Evolutionary conservation across 2,888 invertebrate species (phyloP).

Genomic region (Athripsodes cinereus): DNA sequence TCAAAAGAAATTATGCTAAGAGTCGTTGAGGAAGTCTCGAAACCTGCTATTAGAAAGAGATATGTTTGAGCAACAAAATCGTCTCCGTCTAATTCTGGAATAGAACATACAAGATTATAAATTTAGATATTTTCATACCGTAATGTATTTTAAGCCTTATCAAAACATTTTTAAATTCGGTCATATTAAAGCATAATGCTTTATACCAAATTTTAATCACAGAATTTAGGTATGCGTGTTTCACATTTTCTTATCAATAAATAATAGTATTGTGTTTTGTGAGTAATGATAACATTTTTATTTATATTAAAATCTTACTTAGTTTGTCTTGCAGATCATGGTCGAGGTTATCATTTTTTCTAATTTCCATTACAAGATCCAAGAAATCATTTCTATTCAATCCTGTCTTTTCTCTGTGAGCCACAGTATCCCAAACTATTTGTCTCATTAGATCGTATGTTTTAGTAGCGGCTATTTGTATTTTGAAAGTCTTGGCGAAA

Average conservation of each 20-base stretch:
- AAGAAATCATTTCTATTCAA: slow-evolving; percentile 29
- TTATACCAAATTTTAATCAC: too few species aligned
- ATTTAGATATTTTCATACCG: neutral
- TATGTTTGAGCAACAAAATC: slow-evolving; percentile 32
- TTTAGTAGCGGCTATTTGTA: slow-evolving; percentile 14
- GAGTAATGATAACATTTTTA: too few species aligned
- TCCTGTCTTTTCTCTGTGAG: slow-evolving; percentile 25
- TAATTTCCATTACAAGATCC: slow-evolving; percentile 29
- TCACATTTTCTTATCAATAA: too few species aligned
- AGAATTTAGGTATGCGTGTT: too few species aligned
- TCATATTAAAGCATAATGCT: too few species aligned
- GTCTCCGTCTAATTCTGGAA: slow-evolving; percentile 21
- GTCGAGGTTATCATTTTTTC: slow-evolving; percentile 22
- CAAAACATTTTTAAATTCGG: too few species aligned
- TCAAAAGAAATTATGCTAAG: slow-evolving; percentile 32
- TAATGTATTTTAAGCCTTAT: neutral
- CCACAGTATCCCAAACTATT: slow-evolving; percentile 26
- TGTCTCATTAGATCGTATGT: slow-evolving; percentile 25
- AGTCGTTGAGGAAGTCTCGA: slow-evolving; percentile 35
- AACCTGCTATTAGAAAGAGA: slow-evolving; percentile 35
- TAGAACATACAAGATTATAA: neutral
- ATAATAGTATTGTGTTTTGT: too few species aligned
- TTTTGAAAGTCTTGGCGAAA: slow-evolving; percentile 1
- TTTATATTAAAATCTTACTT: slow-evolving; percentile 1
- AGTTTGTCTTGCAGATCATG: slow-evolving; percentile 16